These are phyloP conservation scores for Oophaga pumilio DNA, from an alignment of 2,113 vertebrate species.

Conservation along the genomic window DNA sequence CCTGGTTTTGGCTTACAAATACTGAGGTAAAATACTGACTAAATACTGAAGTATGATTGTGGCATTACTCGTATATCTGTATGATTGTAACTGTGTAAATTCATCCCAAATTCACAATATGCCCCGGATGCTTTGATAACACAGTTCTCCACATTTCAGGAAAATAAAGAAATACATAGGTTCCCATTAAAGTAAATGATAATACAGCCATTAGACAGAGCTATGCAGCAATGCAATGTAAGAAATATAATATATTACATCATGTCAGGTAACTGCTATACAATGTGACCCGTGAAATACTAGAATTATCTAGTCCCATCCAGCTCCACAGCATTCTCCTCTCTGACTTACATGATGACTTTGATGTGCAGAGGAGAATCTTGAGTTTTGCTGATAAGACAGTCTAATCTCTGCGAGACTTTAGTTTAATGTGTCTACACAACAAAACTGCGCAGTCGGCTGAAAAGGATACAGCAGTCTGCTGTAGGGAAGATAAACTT, in stretches of 20 bases:
- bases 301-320: slow-evolving; percentile 64
- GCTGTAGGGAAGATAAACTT: slow-evolving; percentile 51
- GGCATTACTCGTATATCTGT: neutral
- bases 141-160: neutral
- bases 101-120: neutral
- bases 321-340: slow-evolving; percentile 49
- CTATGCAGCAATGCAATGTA: no score
- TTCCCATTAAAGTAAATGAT: neutral
- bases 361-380: slow-evolving; percentile 61
- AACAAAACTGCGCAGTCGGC: slow-evolving; percentile 60
- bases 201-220: neutral
- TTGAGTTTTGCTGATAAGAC: slow-evolving; percentile 64
- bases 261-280: neutral
- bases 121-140: neutral
- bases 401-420: slow-evolving; percentile 70
- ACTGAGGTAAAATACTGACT: no score
- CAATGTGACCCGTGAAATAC: neutral
- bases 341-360: slow-evolving; percentile 55
- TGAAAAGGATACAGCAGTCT: slow-evolving; percentile 55
- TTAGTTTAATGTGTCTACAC: slow-evolving; percentile 59
- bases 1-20: no score
- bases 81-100: neutral
- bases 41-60: no score
- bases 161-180: neutral
- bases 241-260: neutral